Evolutionary conservation across 2,888 invertebrate species (phyloP).

Genomic region (Pollenia amentaria): DNA sequence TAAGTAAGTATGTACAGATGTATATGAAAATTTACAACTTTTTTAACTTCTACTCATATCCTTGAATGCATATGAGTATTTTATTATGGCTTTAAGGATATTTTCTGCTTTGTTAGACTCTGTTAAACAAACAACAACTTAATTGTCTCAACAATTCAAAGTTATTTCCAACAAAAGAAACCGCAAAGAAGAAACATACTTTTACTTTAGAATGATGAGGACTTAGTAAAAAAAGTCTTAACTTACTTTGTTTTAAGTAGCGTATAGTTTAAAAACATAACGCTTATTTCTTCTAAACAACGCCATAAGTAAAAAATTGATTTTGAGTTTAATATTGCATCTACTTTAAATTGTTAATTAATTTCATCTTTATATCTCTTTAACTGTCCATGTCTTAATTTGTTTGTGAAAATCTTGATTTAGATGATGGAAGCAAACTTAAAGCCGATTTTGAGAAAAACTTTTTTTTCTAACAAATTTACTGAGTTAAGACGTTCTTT

Average conservation of each 20-base stretch:
- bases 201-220: not conserved
- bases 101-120: constrained; percentile 67
- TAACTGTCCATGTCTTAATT: too few species aligned
- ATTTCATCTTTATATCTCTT: too few species aligned
- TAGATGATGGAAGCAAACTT: too few species aligned
- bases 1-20: not conserved
- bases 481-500: too few species aligned
- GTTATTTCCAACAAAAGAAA: constrained; percentile 60
- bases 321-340: too few species aligned
- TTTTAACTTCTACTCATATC: constrained; percentile 44
- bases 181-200: constrained; percentile 27
- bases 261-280: not conserved
- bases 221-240: constrained; percentile 20
- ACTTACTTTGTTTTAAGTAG: not conserved
- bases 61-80: constrained; percentile 49
- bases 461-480: too few species aligned
- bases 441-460: too few species aligned
- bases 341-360: too few species aligned
- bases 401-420: too few species aligned
- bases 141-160: constrained; percentile 71
- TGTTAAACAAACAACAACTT: constrained; percentile 64
- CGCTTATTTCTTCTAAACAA: too few species aligned
- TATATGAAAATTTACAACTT: constrained; percentile 29
- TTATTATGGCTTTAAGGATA: constrained; percentile 63
- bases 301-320: too few species aligned